Percentiles rank a stretch among this genome's conserved stretches.
Conservation (phyloP, 2,888 invertebrate species). For the Pristionchus mayeri region DNA sequence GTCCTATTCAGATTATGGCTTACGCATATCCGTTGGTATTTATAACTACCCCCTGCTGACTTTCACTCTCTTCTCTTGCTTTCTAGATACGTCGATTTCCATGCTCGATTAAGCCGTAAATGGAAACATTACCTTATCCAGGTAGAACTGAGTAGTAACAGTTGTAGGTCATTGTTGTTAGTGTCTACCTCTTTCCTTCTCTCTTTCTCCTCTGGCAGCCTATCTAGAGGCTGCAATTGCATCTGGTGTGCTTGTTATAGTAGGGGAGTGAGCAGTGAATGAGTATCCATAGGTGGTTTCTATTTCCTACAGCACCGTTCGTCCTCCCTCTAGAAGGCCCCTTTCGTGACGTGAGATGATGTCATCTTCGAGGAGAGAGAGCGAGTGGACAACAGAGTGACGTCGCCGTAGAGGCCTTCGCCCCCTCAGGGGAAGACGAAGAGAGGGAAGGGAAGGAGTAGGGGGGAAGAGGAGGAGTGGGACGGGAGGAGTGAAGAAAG, state of each 20-base stretch:
- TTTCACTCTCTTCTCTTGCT: background rate
- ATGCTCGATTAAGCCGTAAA: background rate
- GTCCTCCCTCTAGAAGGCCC: background rate
- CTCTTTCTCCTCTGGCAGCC: background rate
- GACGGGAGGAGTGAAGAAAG: constrained; percentile 10
- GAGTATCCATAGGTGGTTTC: too few species aligned
- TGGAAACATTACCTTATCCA: background rate
- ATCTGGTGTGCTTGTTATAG: background rate
- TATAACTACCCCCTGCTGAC: background rate
- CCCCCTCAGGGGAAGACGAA: background rate
- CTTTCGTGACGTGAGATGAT: constrained; percentile 18
- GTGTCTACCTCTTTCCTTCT: background rate
- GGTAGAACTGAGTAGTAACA: background rate
- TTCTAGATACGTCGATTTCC: background rate
- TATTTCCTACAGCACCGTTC: background rate
- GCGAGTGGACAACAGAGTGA: constrained; percentile 40
- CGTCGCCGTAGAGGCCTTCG: constrained; percentile 3
- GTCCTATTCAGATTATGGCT: background rate
- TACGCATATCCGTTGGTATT: background rate
- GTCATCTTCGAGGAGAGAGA: constrained; percentile 21
- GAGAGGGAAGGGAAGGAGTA: background rate
- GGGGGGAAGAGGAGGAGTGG: background rate
- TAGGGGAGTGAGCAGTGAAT: background rate
- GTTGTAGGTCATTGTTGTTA: background rate
- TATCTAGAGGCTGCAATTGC: background rate